These are phyloP conservation scores for Aricia artaxerxes DNA, from an alignment of 2,888 invertebrate genomes.

Conservation along the genomic window DNA sequence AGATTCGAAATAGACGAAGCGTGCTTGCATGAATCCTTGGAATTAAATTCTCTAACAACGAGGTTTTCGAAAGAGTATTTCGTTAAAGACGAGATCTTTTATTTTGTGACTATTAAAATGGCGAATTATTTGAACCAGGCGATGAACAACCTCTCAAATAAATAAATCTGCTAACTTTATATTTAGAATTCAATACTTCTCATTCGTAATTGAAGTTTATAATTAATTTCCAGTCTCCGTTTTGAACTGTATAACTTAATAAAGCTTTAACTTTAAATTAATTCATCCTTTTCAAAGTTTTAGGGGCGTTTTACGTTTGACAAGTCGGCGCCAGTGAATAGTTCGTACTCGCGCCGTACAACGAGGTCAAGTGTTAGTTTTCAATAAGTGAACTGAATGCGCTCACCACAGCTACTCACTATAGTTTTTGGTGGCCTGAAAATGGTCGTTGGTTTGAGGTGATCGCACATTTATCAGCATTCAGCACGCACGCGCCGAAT, in stretches of 20 bases:
- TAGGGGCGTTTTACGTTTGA: conserved; percentile 17
- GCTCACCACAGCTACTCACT: background rate
- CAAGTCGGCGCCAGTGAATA: conserved; percentile 31
- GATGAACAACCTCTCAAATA: no score
- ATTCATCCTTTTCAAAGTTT: conserved; percentile 6
- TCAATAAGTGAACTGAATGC: conserved; percentile 21
- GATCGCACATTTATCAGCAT: no score
- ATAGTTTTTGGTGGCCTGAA: background rate
- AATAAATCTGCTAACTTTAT: background rate
- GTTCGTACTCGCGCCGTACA: background rate
- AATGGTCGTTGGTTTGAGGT: background rate
- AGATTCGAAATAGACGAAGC: conserved; percentile 1
- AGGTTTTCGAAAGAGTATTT: background rate
- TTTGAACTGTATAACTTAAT: background rate
- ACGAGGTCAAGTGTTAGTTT: conserved; percentile 33
- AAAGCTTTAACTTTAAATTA: background rate
- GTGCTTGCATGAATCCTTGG: background rate
- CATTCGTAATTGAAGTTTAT: background rate
- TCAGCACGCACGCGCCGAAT: no score
- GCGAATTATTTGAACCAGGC: background rate
- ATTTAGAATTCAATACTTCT: background rate
- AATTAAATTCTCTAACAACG: conserved; percentile 14
- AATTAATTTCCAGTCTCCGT: background rate
- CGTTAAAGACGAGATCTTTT: background rate
- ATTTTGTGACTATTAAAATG: background rate